phyloP scores from a whole-genome alignment of 2,888 invertebrate genomes.

The Epinotia demarniana region DNA sequence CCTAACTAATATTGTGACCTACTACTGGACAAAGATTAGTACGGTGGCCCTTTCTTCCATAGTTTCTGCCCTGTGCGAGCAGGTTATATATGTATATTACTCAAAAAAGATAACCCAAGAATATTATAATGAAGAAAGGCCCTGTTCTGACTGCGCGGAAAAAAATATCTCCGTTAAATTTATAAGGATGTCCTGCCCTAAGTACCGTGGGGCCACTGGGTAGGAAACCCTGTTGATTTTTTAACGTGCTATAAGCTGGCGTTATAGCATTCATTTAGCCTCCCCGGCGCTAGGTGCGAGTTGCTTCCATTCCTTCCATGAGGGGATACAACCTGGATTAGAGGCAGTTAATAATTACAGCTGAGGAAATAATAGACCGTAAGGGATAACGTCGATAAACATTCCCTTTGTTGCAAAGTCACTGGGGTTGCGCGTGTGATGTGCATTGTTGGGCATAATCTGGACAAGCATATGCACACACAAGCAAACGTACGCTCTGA shows the following conservation, averaged over 20 bases:
- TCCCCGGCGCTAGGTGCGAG: slow-evolving; percentile 27
- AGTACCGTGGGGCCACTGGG: slow-evolving; percentile 31
- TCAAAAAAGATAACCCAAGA: background rate
- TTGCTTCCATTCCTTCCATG: slow-evolving; percentile 27
- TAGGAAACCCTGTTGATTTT: slow-evolving; percentile 41
- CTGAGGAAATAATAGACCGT: slow-evolving; percentile 28
- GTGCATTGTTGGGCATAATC: slow-evolving; percentile 12
- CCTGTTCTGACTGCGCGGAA: background rate
- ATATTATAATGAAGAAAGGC: background rate
- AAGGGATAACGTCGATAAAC: slow-evolving; percentile 14
- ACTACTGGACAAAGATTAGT: no score
- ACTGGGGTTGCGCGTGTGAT: background rate
- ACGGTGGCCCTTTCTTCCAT: no score
- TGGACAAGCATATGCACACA: background rate
- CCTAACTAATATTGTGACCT: no score
- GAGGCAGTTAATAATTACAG: slow-evolving; percentile 26
- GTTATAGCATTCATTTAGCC: slow-evolving; percentile 34
- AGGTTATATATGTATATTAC: no score
- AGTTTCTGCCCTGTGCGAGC: no score
- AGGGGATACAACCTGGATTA: slow-evolving; percentile 24
- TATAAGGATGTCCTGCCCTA: slow-evolving; percentile 22
- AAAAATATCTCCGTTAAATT: slow-evolving; percentile 30
- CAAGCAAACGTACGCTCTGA: background rate
- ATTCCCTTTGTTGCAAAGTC: slow-evolving; percentile 10
- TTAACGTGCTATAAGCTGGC: slow-evolving; percentile 41